phyloP scores from a whole-genome alignment of 2,888 invertebrate species.

The Conchocele bisecta region DNA sequence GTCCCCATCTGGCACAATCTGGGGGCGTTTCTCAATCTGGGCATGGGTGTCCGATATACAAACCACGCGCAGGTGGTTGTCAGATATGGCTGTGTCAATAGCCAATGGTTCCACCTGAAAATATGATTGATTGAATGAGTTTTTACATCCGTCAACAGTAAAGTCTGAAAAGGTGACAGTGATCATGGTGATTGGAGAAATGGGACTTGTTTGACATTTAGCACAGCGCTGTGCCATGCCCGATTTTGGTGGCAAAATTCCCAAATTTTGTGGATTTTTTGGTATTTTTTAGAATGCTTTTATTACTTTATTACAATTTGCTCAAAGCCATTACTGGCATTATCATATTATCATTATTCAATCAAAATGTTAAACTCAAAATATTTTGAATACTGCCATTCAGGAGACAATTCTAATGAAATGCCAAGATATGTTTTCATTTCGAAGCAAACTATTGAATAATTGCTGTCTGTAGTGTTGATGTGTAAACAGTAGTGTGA shows the following conservation, averaged over 20 bases:
- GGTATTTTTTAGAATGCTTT: not conserved
- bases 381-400: too few species aligned
- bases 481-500: too few species aligned
- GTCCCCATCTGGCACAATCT: conserved; percentile 89
- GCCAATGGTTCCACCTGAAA: conserved; percentile 57
- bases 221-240: not conserved
- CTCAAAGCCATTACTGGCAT: too few species aligned
- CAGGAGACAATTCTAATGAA: too few species aligned
- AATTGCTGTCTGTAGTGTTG: too few species aligned
- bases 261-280: not conserved
- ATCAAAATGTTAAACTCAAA: too few species aligned
- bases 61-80: conserved; percentile 87
- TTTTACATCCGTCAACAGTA: not conserved
- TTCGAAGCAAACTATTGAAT: too few species aligned
- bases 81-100: conserved; percentile 63
- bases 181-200: not conserved
- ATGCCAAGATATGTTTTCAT: too few species aligned
- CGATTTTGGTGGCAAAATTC: not conserved
- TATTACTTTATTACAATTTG: not conserved
- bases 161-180: not conserved
- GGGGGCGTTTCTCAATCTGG: conserved; percentile 87
- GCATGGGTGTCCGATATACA: conserved; percentile 94
- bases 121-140: not conserved
- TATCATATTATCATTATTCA: not conserved
- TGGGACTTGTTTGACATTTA: not conserved